Conservation (phyloP, 2,797 vertebrate species). For the Chanos chanos region DNA sequence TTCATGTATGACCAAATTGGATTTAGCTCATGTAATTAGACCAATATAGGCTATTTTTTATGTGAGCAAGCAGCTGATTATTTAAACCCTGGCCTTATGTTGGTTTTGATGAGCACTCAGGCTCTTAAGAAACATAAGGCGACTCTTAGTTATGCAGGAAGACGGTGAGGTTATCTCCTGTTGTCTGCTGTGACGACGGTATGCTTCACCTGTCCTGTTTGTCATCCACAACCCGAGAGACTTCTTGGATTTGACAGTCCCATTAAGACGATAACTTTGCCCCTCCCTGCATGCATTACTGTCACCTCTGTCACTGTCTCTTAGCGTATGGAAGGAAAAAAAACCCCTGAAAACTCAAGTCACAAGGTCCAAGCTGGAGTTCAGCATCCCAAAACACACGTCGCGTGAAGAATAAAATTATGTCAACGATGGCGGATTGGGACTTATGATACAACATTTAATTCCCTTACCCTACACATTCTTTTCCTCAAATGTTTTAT, state of each 20-base stretch:
- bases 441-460: no score
- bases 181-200: conserved; percentile 48
- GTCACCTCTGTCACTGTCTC: conserved; percentile 34
- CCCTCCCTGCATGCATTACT: conserved; percentile 52
- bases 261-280: conserved; percentile 57
- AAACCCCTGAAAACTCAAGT: no score
- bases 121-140: no score
- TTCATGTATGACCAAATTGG: conserved; percentile 25
- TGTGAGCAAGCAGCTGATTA: background rate
- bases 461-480: no score
- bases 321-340: background rate
- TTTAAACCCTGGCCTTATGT: background rate
- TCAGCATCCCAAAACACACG: no score
- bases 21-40: background rate
- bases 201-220: conserved; percentile 58
- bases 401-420: no score
- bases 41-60: background rate
- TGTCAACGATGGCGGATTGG: no score
- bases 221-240: conserved; percentile 56
- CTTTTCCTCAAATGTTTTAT: no score
- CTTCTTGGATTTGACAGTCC: conserved; percentile 57
- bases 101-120: no score
- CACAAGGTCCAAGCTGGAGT: no score
- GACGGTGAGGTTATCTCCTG: conserved; percentile 44
- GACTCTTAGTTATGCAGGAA: conserved; percentile 49